Evolutionary conservation across 2,797 vertebrate species (phyloP), one percentile per base, ranked within the genome.

Genomic region (Halcyon smyrnensis): DNA sequence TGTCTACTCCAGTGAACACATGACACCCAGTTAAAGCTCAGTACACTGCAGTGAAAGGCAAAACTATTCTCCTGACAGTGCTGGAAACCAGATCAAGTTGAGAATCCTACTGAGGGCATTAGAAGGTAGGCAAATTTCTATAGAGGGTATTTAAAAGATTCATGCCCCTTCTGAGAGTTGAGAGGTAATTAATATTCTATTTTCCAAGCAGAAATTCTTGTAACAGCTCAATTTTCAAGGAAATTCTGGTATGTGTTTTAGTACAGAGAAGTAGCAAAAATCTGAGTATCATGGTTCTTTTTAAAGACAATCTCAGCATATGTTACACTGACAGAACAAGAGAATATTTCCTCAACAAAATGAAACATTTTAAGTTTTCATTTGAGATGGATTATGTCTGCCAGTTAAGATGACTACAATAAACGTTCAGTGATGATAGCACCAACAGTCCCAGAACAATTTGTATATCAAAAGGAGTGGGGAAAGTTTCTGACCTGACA

Each of bases 1-100:
- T 1, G 0, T n/a, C 53, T 69, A 4, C 83, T 75, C 27, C 59
- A 14, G 11, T 0, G n/a, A 87, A 67, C 6, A 5, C 1, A n/a
- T 15, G 28, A 14, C 9, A 7, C 48, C 54, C 64, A 21, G 43
- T 0, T 27, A 53, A 10, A 50, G 43, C 95, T 83, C 75, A 70
- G 50, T 28, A 51, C 15, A 12, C 36, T 2, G 2, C 56, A 6
- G 45, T 4, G 14, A 7, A 37, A 69, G 37, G 13, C 59, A 65
- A n/a, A 89, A 24, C 32, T 43, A 13, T 36, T 17, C 51, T 91
- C 46, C 41, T 76, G 74, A n/a, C 3, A 1, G 43, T 8, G 62
- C 87, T 90, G 80, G 71, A 53, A 64, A 51, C 39, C 5, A n/a
- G 50, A 74, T 34, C 54, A 60, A 11, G 12, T 23, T 25, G 67